Evolutionary conservation across 2,113 vertebrate species (phyloP).

Genomic region (Psilopogon haemacephalus): DNA sequence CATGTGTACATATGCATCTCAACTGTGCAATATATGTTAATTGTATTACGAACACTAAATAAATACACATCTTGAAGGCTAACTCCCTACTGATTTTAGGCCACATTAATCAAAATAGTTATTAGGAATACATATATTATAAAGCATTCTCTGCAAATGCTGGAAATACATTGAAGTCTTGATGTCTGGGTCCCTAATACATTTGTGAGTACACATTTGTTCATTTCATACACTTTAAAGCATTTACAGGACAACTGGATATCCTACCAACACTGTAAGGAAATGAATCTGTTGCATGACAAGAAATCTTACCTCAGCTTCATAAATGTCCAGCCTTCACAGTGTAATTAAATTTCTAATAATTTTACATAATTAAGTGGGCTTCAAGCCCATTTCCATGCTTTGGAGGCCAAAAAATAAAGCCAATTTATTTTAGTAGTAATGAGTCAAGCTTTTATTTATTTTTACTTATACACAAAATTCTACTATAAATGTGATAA

Average conservation of each 20-base stretch:
- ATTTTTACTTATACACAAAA: background rate
- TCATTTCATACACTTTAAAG: background rate
- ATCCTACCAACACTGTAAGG: background rate
- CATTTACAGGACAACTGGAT: background rate
- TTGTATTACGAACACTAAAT: background rate
- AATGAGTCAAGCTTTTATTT: background rate
- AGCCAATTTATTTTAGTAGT: background rate
- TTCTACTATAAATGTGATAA: background rate
- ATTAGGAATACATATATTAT: background rate
- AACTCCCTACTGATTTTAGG: background rate
- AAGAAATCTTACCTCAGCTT: background rate
- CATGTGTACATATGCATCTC: background rate
- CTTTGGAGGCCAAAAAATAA: background rate
- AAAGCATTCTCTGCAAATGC: background rate
- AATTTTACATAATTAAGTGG: background rate
- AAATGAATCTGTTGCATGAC: background rate
- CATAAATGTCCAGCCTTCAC: background rate
- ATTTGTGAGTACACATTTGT: background rate
- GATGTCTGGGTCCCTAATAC: background rate
- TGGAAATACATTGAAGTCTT: background rate
- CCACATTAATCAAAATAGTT: background rate
- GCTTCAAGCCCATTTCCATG: background rate
- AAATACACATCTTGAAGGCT: background rate
- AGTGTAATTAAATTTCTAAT: background rate
- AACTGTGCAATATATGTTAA: background rate